Base-by-base conservation (phyloP, 2,113 vertebrate species). In the Pampusana beccarii region DNA sequence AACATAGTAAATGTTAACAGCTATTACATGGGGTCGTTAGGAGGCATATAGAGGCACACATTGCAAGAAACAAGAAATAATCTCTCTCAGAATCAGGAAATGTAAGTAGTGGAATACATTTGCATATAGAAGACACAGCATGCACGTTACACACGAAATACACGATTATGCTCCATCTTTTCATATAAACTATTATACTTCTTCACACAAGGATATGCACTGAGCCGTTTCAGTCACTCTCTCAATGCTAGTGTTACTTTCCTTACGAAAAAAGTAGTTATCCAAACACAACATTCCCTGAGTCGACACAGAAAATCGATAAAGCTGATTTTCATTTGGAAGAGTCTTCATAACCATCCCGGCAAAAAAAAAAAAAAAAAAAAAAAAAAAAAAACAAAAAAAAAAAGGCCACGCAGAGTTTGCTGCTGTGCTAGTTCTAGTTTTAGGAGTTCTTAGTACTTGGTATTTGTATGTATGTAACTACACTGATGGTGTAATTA, bases 251-350 rank as follows among this genome's bases (percentile, higher is more conserved):
- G 38, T 28, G 24, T 69, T 65, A 23, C 54, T 88, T 86, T 86
- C 83, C 40, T 46, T n/a, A 71, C 5, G 44, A 54, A 93, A 92
- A 88, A 90, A 57, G 29, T 16, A 90, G 51, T 54, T 74, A 86
- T 53, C 72, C 73, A 71, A 95, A 92, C 26, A 60, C 33, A 60
- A 93, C 77, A 26, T 81, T 97, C 95, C 95, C 93, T 95, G 96
- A 97, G 95, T 94, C 7, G 0, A 81, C 65, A 67, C n/a, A 93
- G 82, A 95, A 96, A 95, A 95, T 58, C 12, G 1, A 66, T 38
- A 71, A 0, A 71, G 65, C 69, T 51, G 57, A 88, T 93, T 84
- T 80, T 94, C 17, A 2, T 74, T 71, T 74, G 34, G 74, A 96
- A 93, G 26, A 56, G 50, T 92, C 65, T 81, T 88, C 33, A 6